Conservation (phyloP, 2,888 invertebrate genomes). For the Brenthis hecate region DNA sequence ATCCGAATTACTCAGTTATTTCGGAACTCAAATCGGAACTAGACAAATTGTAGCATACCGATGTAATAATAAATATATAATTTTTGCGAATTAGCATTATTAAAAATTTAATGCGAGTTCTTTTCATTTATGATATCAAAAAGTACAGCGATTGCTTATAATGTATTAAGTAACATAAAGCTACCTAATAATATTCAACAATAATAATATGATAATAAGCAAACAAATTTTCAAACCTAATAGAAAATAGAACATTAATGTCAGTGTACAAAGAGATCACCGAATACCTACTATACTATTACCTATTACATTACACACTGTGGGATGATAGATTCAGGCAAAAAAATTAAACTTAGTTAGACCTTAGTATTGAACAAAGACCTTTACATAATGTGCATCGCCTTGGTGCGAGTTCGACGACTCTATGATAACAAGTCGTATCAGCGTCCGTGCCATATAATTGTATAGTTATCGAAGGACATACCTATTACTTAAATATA, state of each 20-base stretch:
- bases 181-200: too few species aligned
- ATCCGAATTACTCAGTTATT: conserved; percentile 42
- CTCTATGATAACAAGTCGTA: conserved; percentile 70
- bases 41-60: background rate
- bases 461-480: conserved; percentile 41
- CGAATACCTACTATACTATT: background rate
- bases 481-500: conserved; percentile 26
- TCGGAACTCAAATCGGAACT: conserved; percentile 24
- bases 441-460: conserved; percentile 46
- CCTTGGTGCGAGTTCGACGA: conserved; percentile 69
- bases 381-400: conserved; percentile 51
- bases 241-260: too few species aligned
- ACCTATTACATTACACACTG: background rate
- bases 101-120: too few species aligned
- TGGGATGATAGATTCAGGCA: background rate
- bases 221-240: too few species aligned
- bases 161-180: too few species aligned
- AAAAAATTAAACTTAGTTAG: conserved; percentile 12
- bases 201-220: too few species aligned
- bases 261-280: too few species aligned
- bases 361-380: conserved; percentile 35
- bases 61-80: background rate
- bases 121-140: too few species aligned
- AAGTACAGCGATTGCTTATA: too few species aligned
- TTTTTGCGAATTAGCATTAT: too few species aligned